Evolutionary conservation across 2,797 vertebrate genomes (phyloP).

Genomic region (Tokudaia muenninki): DNA sequence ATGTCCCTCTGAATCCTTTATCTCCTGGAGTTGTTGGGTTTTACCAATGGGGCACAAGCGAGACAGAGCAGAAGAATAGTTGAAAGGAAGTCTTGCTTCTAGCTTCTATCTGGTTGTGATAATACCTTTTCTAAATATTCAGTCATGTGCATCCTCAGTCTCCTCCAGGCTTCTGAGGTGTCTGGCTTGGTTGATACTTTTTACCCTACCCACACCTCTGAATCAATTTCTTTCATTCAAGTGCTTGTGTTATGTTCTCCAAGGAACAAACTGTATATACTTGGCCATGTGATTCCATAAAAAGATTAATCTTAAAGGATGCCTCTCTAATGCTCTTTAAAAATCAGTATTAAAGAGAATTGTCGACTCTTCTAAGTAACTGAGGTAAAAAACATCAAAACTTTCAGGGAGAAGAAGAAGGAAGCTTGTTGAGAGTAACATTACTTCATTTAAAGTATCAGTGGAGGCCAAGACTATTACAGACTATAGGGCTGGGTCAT

Average conservation of each 20-base stretch:
- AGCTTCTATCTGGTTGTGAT: not conserved
- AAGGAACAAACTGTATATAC: not conserved
- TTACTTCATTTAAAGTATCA: not conserved
- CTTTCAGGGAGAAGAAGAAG: not conserved
- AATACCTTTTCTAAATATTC: not conserved
- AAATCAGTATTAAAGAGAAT: not conserved
- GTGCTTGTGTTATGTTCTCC: not conserved
- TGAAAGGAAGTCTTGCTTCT: not conserved
- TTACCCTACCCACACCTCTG: not conserved
- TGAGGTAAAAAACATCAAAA: not conserved
- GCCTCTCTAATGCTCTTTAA: not conserved
- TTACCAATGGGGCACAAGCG: not conserved
- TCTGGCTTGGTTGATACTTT: not conserved
- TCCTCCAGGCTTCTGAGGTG: not conserved
- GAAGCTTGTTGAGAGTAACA: not conserved
- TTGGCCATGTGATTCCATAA: not conserved
- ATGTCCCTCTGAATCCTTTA: not conserved
- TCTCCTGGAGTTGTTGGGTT: not conserved
- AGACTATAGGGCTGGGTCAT: not conserved
- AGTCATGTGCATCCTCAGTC: not conserved
- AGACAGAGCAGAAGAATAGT: not conserved
- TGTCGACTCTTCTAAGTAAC: not conserved
- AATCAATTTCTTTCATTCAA: not conserved
- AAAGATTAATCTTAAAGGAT: slow-evolving; percentile 9
- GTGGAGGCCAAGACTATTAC: not conserved